A percentile compares a stretch with the other conserved stretches of the same genome.
phyloP scores from a whole-genome alignment of 2,888 invertebrate genomes.

The Ligdia adustata region DNA sequence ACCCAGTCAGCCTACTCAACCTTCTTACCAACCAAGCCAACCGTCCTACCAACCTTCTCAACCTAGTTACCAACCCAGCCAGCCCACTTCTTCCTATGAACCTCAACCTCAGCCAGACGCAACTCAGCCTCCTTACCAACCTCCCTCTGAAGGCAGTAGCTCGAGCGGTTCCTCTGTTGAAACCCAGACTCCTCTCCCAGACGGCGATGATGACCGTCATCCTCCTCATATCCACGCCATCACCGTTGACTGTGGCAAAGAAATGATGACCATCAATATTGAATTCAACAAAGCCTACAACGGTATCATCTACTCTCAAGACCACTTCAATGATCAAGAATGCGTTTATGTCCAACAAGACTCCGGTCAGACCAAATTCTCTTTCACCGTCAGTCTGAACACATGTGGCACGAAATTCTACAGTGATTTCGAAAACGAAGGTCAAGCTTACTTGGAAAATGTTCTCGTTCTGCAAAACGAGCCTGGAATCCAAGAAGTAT shows the following conservation, averaged over 20 bases:
- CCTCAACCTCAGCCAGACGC: conserved; percentile 32
- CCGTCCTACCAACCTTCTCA: conserved; percentile 44
- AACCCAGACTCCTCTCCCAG: conserved; percentile 38
- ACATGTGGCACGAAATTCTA: conserved; percentile 92
- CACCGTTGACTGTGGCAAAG: conserved; percentile 90
- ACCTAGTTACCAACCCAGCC: conserved; percentile 32
- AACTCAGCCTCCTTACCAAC: conserved; percentile 36
- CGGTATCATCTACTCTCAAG: conserved; percentile 92
- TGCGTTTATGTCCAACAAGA: conserved; percentile 90
- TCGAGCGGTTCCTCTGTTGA: conserved; percentile 31
- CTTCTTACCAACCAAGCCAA: conserved; percentile 34
- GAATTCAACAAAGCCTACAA: conserved; percentile 91
- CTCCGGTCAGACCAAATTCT: conserved; percentile 87
- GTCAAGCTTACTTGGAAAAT: conserved; percentile 91
- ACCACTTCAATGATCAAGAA: conserved; percentile 86
- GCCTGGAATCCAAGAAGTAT: conserved; percentile 89
- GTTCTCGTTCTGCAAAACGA: conserved; percentile 91
- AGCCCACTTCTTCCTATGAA: conserved; percentile 19
- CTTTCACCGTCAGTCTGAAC: conserved; percentile 89
- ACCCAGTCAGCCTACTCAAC: conserved; percentile 33
- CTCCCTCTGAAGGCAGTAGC: conserved; percentile 14
- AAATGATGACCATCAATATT: conserved; percentile 92
- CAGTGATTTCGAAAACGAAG: conserved; percentile 89
- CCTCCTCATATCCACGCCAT: conserved; percentile 91
- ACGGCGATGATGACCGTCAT: conserved; percentile 86